Conservation (phyloP, 2,888 invertebrate genomes). For the Cyrtodaria siliqua region DNA sequence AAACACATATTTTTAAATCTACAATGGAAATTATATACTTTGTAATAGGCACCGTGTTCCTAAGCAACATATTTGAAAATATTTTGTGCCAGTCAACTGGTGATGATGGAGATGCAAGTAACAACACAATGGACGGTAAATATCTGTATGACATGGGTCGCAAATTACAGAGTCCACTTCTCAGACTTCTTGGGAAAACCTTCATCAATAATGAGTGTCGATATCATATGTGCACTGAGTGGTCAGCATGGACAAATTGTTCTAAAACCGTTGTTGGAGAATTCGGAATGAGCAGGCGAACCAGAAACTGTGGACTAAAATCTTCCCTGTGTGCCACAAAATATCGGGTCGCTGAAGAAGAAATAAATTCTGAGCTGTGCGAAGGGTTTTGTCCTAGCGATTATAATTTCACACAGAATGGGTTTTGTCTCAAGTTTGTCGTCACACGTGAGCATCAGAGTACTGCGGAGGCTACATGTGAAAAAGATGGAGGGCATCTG, state of each 20-base stretch:
- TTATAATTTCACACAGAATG: constrained; percentile 15
- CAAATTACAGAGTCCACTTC: neutral
- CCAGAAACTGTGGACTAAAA: neutral
- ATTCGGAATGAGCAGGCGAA: neutral
- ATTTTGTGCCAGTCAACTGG: no score
- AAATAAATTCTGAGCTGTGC: constrained; percentile 6
- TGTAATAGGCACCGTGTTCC: no score
- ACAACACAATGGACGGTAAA: neutral
- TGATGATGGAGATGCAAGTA: no score
- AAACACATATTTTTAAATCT: no score
- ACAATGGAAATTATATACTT: no score
- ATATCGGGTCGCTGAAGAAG: neutral
- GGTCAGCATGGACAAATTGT: neutral
- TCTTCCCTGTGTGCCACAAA: neutral
- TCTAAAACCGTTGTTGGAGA: neutral
- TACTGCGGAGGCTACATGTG: constrained; percentile 6
- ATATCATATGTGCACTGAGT: neutral
- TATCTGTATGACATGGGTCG: neutral
- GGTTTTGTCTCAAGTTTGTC: constrained; percentile 14
- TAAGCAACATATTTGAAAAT: no score
- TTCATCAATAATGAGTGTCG: neutral
- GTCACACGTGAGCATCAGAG: neutral
- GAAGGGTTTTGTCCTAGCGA: constrained; percentile 13
- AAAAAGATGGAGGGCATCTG: constrained; percentile 17
- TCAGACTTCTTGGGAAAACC: neutral